Base-by-base conservation (phyloP, 2,888 invertebrate genomes). In the Sarcophaga rosellei region DNA sequence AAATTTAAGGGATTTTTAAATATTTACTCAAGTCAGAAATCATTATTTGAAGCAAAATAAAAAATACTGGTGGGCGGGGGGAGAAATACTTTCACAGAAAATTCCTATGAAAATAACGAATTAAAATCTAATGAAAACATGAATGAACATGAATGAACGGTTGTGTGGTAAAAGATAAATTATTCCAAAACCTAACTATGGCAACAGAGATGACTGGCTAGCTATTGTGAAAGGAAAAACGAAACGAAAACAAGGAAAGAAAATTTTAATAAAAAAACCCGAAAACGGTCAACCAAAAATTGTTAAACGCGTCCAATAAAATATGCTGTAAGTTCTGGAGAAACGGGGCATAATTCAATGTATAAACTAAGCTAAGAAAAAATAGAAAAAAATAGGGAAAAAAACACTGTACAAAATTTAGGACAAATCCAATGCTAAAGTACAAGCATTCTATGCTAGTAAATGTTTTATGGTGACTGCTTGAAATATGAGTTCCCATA, bases 101-200 rank as follows among this genome's bases (percentile, higher is more conserved):
- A 74, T 83, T 57, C 76, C 10, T 35, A 8, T 10, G 35, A 35
- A 35, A 35, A 35, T 35, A 35, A 72, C 35, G 47, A 81, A 79
- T 82, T 82, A 82, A 82, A 86, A 86, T 73, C 80, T 80, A 86
- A 86, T 86, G 82, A 83, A 86, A 86, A 83, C 83, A 83, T 86
- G 86, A 83, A 80, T 81, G 74, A 81, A 84, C 81, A 86, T 35
- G n/a, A n/a, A n/a, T n/a, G n/a, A 83, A 81, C 77, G 77, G 35
- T 68, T 83, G 63, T 66, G 65, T 35, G 35, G 35, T 35, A 35
- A n/a, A 81, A 83, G 86, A 86, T 86, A 86, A 86, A 86, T 83
- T 86, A 86, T 77, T 72, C 61, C 23, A 77, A 81, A 73, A 74
- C 8, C 8, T 35, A 1, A 35, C 35, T 2, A 35, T 35, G 35